Evolutionary conservation across 2,888 invertebrate genomes (phyloP).

Genomic region (Acanthosepion pharaonis): DNA sequence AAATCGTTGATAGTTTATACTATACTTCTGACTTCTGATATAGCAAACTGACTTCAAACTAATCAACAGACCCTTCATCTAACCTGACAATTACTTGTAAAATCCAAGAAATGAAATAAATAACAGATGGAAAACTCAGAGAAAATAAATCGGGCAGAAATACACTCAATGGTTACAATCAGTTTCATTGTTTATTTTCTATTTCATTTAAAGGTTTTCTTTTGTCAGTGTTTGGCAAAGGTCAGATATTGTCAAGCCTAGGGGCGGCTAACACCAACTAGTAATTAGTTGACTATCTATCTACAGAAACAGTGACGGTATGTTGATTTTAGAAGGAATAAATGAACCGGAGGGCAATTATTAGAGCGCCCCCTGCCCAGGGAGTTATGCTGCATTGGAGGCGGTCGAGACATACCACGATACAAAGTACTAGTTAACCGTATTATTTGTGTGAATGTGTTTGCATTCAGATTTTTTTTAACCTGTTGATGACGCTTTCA

Average conservation of each 20-base stretch:
- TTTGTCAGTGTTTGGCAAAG: background rate
- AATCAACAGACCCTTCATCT: no score
- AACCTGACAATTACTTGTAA: background rate
- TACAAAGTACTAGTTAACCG: conserved; percentile 6
- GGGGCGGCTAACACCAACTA: background rate
- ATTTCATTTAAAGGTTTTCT: background rate
- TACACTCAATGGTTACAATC: background rate
- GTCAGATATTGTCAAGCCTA: background rate
- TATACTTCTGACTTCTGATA: no score
- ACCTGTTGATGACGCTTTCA: background rate
- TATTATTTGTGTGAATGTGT: background rate
- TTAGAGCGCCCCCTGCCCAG: background rate
- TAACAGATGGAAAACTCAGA: background rate
- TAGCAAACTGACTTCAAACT: no score
- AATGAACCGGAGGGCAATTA: background rate
- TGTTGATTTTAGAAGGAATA: background rate
- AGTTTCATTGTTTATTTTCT: background rate
- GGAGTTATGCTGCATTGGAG: background rate
- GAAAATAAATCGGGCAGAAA: background rate
- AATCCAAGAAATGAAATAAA: background rate
- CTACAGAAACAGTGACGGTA: background rate
- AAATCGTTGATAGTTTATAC: no score
- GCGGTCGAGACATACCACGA: conserved; percentile 33
- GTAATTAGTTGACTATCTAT: background rate
- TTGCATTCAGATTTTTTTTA: background rate